phyloP scores from a whole-genome alignment of 2,113 vertebrate genomes.

The Aspiorhynchus laticeps region DNA sequence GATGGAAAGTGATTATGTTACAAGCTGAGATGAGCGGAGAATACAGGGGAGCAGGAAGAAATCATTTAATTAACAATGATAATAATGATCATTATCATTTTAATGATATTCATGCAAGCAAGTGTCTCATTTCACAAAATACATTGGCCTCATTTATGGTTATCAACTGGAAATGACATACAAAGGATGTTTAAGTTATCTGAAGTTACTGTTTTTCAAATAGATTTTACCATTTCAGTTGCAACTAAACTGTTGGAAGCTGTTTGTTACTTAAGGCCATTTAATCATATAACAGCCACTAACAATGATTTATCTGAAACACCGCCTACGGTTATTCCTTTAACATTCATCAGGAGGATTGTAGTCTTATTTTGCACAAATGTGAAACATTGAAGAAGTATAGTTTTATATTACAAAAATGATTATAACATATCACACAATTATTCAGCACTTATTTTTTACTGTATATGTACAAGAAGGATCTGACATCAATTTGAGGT shows the following conservation, averaged over 20 bases:
- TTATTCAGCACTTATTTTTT: neutral
- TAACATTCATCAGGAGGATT: neutral
- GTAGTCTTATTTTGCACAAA: neutral
- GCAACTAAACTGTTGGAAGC: neutral
- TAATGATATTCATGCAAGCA: constrained; percentile 43
- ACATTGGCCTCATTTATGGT: constrained; percentile 2
- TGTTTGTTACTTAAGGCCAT: neutral
- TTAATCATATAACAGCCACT: neutral
- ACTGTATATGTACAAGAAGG: neutral
- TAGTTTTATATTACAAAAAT: neutral
- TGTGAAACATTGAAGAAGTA: neutral
- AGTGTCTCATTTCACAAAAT: constrained; percentile 33
- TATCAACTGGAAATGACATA: constrained; percentile 12
- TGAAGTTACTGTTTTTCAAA: neutral
- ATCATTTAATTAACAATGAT: constrained; percentile 35
- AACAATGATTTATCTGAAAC: neutral
- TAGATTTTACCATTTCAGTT: neutral
- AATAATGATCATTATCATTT: constrained; percentile 53
- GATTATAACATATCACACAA: neutral
- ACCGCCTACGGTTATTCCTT: neutral
- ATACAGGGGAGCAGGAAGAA: constrained; percentile 39
- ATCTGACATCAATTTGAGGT: neutral
- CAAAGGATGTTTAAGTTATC: neutral
- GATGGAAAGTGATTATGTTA: constrained; percentile 41
- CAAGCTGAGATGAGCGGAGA: constrained; percentile 44